These are phyloP conservation scores for Lysandra bellargus DNA, from an alignment of 2,888 invertebrate species.

Conservation along the genomic window DNA sequence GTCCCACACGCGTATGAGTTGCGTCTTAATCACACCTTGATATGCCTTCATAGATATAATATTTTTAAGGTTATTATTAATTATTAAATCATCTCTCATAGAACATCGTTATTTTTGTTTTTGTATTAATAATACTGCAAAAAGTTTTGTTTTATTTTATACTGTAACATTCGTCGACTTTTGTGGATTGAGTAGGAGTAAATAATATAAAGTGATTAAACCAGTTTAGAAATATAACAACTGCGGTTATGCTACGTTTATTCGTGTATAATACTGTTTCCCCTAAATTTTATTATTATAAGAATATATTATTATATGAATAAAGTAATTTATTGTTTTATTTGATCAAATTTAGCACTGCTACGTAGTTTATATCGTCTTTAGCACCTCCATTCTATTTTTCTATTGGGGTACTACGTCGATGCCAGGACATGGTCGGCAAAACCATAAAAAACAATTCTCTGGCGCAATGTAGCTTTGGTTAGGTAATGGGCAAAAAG, in stretches of 20 bases:
- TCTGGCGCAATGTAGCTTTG: too few relatives aligned
- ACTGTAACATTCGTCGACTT: slow-evolving; percentile 6
- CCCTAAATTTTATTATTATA: slow-evolving; percentile 78
- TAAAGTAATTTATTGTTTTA: slow-evolving; percentile 53
- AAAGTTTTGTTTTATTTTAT: slow-evolving; percentile 36
- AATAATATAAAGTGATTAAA: slow-evolving; percentile 57
- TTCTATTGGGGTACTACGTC: too few relatives aligned
- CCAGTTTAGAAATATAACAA: slow-evolving; percentile 61
- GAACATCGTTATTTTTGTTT: slow-evolving; percentile 43
- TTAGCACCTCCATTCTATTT: too few relatives aligned
- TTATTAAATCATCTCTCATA: slow-evolving; percentile 43
- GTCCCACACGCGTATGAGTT: slow-evolving; percentile 59
- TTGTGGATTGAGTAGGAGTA: slow-evolving; percentile 45
- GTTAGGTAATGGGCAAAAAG: too few relatives aligned
- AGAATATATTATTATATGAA: slow-evolving; percentile 75
- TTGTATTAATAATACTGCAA: slow-evolving; percentile 41
- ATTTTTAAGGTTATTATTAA: slow-evolving; percentile 48
- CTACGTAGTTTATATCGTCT: too few relatives aligned
- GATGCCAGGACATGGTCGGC: too few relatives aligned
- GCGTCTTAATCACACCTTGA: slow-evolving; percentile 60
- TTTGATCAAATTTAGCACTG: slow-evolving; percentile 43
- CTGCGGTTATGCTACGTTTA: slow-evolving; percentile 78
- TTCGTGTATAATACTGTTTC: slow-evolving; percentile 79
- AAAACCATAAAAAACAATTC: too few relatives aligned
- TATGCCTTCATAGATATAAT: slow-evolving; percentile 66